phyloP scores from a whole-genome alignment of 1,140 invertebrate genomes.

The Adoxophyes honmai region DNA sequence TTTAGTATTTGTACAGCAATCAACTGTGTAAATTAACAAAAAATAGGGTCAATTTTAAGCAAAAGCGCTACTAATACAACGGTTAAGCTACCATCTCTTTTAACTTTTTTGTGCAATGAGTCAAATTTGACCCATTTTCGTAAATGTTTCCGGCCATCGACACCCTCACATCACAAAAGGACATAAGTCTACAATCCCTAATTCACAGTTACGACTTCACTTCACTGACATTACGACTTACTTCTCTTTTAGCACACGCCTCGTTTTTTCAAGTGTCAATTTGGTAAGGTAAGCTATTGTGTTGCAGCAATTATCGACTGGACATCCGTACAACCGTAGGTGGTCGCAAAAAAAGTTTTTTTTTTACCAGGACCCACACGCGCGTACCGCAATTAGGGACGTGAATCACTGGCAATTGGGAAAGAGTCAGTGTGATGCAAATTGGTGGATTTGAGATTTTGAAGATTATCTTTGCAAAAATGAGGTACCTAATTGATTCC shows the following conservation, averaged over 20 bases:
- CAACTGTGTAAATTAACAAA: too few species aligned
- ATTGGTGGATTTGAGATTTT: neutral
- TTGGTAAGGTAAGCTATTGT: too few species aligned
- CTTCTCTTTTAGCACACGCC: neutral
- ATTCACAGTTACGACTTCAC: neutral
- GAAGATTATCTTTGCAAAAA: too few species aligned
- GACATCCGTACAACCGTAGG: slow-evolving; percentile 31
- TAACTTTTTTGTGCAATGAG: neutral
- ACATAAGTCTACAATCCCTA: neutral
- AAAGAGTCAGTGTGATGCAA: neutral
- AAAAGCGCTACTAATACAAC: too few species aligned
- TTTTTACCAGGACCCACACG: slow-evolving; percentile 15
- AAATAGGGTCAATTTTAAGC: too few species aligned
- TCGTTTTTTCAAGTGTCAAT: too few species aligned
- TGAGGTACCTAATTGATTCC: too few species aligned
- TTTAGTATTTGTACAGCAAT: too few species aligned
- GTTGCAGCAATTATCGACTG: slow-evolving; percentile 57
- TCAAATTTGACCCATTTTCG: slow-evolving; percentile 2
- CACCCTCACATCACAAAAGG: neutral
- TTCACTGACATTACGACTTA: neutral
- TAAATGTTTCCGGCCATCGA: neutral
- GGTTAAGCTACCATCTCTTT: neutral
- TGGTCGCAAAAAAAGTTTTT: slow-evolving; percentile 33
- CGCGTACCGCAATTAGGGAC: slow-evolving; percentile 19
- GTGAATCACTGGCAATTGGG: slow-evolving; percentile 13